Percentiles rank a stretch among this genome's conserved stretches.
phyloP scores from a whole-genome alignment of 2,113 vertebrate genomes.

The Thamnaconus septentrionalis region DNA sequence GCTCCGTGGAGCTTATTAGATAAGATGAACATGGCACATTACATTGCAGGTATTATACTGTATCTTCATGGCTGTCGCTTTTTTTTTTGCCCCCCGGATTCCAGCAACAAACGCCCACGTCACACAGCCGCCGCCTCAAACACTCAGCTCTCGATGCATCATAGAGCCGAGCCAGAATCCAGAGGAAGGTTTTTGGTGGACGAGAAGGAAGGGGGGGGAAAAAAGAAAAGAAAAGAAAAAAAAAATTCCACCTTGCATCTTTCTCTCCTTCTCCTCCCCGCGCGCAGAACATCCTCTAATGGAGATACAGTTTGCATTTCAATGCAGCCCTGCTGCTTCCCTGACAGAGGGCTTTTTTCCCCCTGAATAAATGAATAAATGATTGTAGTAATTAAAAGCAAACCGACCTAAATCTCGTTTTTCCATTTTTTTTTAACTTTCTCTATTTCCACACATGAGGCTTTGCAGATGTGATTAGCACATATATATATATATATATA shows the following conservation, averaged over 20 bases:
- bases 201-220: constrained; percentile 12
- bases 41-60: neutral
- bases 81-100: neutral
- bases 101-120: constrained; percentile 31
- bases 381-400: constrained; percentile 74
- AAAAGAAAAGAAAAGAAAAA: constrained; percentile 33
- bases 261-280: constrained; percentile 37
- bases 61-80: constrained; percentile 16
- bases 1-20: constrained; percentile 11
- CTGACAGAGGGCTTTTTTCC: constrained; percentile 56
- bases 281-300: constrained; percentile 61
- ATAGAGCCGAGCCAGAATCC: constrained; percentile 39
- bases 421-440: constrained; percentile 44
- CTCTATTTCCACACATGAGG: constrained; percentile 30
- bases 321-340: constrained; percentile 60
- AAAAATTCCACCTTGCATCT: constrained; percentile 40
- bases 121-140: constrained; percentile 24
- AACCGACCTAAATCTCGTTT: constrained; percentile 70
- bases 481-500: neutral
- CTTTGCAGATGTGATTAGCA: constrained; percentile 4
- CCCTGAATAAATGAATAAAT: constrained; percentile 80
- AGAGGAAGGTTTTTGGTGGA: constrained; percentile 33
- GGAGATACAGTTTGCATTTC: constrained; percentile 72
- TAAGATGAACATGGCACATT: constrained; percentile 1
- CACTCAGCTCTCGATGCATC: constrained; percentile 22